Conservation (phyloP, 2,888 invertebrate genomes). For the Tethea ocularis region DNA sequence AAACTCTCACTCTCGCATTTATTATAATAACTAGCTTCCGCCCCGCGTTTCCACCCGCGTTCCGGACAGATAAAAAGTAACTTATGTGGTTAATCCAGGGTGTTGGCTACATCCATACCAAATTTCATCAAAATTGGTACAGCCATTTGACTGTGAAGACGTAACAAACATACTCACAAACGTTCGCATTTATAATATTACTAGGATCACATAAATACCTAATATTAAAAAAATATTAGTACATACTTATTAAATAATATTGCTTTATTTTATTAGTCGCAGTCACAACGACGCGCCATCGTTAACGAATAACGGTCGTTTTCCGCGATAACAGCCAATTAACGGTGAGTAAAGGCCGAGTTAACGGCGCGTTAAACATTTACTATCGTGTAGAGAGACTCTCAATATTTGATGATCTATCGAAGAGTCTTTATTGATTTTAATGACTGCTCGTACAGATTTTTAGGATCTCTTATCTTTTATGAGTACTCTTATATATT, state of each 20-base stretch:
- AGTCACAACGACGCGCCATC: slow-evolving; percentile 11
- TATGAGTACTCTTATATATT: too few species aligned
- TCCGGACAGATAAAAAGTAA: too few species aligned
- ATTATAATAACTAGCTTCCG: too few species aligned
- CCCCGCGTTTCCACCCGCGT: too few species aligned
- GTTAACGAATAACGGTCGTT: slow-evolving; percentile 29
- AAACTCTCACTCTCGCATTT: too few species aligned
- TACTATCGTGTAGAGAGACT: slow-evolving; percentile 12
- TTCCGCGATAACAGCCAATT: slow-evolving; percentile 23
- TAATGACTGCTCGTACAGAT: background rate
- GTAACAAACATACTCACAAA: too few species aligned
- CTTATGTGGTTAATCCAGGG: too few species aligned
- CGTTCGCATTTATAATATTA: too few species aligned
- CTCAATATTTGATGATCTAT: background rate
- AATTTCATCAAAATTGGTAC: too few species aligned
- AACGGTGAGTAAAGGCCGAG: slow-evolving; percentile 28
- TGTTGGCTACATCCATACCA: too few species aligned
- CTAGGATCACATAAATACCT: too few species aligned
- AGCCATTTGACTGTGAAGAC: too few species aligned
- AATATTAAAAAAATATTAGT: background rate
- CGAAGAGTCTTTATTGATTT: slow-evolving; percentile 14
- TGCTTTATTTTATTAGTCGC: slow-evolving; percentile 2
- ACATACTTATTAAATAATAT: background rate
- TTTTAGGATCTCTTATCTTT: background rate
- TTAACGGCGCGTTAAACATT: slow-evolving; percentile 30